Evolutionary conservation across 2,888 invertebrate species (phyloP).

Genomic region (Cheilosia vulpina): DNA sequence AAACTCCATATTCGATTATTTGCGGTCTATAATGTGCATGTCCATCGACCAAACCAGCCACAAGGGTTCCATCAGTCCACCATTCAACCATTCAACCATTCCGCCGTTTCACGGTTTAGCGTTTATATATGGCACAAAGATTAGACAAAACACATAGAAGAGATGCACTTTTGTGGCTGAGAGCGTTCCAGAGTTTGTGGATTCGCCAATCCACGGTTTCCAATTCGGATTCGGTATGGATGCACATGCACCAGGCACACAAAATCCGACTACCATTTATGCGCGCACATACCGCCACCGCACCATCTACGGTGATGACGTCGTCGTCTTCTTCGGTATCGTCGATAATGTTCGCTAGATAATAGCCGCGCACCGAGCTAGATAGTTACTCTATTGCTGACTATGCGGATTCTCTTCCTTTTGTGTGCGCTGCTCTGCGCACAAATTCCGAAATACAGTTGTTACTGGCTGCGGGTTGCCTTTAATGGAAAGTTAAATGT

Average conservation of each 20-base stretch:
- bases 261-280: conserved; percentile 51
- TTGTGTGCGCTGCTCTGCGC: conserved; percentile 16
- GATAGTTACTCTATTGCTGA: conserved; percentile 35
- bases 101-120: conserved; percentile 7
- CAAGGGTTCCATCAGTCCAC: conserved; percentile 28
- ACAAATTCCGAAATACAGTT: conserved; percentile 73
- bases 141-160: conserved; percentile 61
- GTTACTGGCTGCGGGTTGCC: conserved; percentile 62
- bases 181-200: conserved; percentile 56
- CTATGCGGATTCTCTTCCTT: conserved; percentile 57
- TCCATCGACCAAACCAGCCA: conserved; percentile 45
- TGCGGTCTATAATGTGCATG: conserved; percentile 68
- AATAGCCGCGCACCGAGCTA: conserved; percentile 56
- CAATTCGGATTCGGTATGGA: conserved; percentile 41
- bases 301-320: conserved; percentile 71
- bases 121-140: conserved; percentile 53
- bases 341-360: conserved; percentile 51
- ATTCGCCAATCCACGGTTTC: conserved; percentile 47
- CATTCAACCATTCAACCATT: not conserved
- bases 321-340: conserved; percentile 17
- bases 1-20: conserved; percentile 68
- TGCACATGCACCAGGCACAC: conserved; percentile 31
- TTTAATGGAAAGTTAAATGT: conserved; percentile 69
- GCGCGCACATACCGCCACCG: conserved; percentile 59
- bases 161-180: conserved; percentile 71